phyloP scores from a whole-genome alignment of 2,888 invertebrate species.

The Megamerina dolium region DNA sequence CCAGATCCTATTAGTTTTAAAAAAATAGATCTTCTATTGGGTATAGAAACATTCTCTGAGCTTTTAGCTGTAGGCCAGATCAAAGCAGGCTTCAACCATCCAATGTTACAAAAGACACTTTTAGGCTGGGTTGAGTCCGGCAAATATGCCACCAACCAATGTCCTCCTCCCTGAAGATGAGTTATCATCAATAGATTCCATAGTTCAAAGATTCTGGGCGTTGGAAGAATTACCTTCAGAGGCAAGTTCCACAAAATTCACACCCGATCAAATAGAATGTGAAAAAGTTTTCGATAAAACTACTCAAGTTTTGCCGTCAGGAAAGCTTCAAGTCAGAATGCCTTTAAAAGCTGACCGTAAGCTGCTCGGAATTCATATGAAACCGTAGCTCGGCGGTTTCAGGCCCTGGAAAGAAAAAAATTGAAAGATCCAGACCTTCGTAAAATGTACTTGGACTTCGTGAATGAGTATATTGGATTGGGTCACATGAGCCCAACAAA shows the following conservation, averaged over 20 bases:
- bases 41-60: constrained; percentile 11
- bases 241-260: constrained; percentile 4
- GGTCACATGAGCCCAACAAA: constrained; percentile 14
- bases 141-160: constrained; percentile 8
- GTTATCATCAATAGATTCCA: constrained; percentile 4
- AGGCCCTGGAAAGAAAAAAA: constrained; percentile 14
- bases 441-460: no score
- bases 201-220: constrained; percentile 15
- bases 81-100: constrained; percentile 7
- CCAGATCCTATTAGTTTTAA: constrained; percentile 12
- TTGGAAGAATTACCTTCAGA: constrained; percentile 14
- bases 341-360: constrained; percentile 16
- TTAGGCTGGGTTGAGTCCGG: constrained; percentile 14
- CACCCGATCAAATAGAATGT: constrained; percentile 14
- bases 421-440: constrained; percentile 12
- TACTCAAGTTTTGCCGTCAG: constrained; percentile 9
- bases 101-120: constrained; percentile 14
- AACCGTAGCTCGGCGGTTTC: constrained; percentile 15
- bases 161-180: neutral
- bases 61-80: constrained; percentile 12
- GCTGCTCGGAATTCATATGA: constrained; percentile 14
- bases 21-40: no score
- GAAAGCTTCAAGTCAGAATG: constrained; percentile 14
- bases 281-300: constrained; percentile 13
- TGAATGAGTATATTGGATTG: constrained; percentile 16